Evolutionary conservation across 1,140 invertebrate genomes (phyloP).

Genomic region (Hyposmocoma kahamanoa): DNA sequence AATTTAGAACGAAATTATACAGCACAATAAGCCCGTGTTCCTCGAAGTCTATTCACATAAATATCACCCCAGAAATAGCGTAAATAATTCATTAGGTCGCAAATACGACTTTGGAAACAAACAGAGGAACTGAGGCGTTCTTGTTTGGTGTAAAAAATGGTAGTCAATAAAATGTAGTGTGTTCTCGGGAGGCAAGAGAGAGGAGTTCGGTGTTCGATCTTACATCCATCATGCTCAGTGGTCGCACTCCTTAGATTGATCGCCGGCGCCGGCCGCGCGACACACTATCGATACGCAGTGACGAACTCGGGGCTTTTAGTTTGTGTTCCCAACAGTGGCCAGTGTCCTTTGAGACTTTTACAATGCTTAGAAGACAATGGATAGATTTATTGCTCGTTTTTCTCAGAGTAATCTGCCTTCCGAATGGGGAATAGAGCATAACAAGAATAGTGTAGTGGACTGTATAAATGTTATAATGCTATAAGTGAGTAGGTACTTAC

Average conservation of each 20-base stretch:
- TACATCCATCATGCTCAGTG: constrained; percentile 59
- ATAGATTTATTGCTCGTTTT: too few relatives aligned
- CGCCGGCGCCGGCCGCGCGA: constrained; percentile 38
- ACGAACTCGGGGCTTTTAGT: too few relatives aligned
- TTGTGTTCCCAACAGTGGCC: too few relatives aligned
- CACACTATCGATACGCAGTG: neutral
- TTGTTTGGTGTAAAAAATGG: constrained; percentile 7
- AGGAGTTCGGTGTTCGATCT: constrained; percentile 26
- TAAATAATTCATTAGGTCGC: constrained; percentile 39
- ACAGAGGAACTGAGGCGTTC: constrained; percentile 16
- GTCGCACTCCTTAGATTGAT: constrained; percentile 54
- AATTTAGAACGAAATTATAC: too few relatives aligned
- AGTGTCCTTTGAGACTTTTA: too few relatives aligned
- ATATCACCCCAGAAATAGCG: constrained; percentile 27
- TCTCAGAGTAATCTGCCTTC: too few relatives aligned
- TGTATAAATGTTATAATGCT: too few relatives aligned
- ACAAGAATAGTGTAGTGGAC: too few relatives aligned
- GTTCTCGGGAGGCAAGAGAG: constrained; percentile 17
- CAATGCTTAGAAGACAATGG: too few relatives aligned
- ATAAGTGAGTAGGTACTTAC: too few relatives aligned
- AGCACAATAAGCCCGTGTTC: too few relatives aligned
- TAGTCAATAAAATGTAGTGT: constrained; percentile 33
- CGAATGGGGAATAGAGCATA: too few relatives aligned
- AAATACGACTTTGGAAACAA: constrained; percentile 15
- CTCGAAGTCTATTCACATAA: constrained; percentile 22